Evolutionary conservation across 2,797 vertebrate genomes (phyloP).

Genomic region (Hemitrygon akajei): DNA sequence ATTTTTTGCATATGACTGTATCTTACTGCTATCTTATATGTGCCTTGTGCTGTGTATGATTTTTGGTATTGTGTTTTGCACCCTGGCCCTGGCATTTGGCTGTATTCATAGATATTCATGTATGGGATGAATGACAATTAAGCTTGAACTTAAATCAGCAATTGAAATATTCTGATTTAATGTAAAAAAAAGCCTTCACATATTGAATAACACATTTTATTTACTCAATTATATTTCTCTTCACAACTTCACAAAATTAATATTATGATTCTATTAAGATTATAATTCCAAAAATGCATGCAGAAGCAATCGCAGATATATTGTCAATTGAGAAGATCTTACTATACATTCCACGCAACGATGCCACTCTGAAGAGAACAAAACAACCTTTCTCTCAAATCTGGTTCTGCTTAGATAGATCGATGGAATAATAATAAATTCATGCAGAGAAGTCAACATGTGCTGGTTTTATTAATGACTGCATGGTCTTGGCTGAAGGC

Average conservation of each 20-base stretch:
- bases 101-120: too few species aligned
- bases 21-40: too few species aligned
- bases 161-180: background rate
- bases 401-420: background rate
- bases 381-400: background rate
- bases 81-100: too few species aligned
- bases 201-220: constrained; percentile 4
- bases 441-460: background rate
- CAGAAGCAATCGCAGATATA: background rate
- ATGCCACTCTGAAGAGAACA: background rate
- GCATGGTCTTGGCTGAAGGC: background rate
- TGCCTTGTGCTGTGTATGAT: too few species aligned
- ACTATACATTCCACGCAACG: background rate
- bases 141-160: background rate
- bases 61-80: too few species aligned
- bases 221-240: background rate
- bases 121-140: too few species aligned
- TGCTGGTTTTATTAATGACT: background rate
- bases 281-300: background rate
- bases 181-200: background rate
- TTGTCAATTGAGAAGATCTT: background rate
- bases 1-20: too few species aligned
- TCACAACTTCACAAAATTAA: background rate
- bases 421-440: background rate
- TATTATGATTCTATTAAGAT: background rate